phyloP scores from a whole-genome alignment of 2,113 vertebrate species.

The Cinclus cinclus region DNA sequence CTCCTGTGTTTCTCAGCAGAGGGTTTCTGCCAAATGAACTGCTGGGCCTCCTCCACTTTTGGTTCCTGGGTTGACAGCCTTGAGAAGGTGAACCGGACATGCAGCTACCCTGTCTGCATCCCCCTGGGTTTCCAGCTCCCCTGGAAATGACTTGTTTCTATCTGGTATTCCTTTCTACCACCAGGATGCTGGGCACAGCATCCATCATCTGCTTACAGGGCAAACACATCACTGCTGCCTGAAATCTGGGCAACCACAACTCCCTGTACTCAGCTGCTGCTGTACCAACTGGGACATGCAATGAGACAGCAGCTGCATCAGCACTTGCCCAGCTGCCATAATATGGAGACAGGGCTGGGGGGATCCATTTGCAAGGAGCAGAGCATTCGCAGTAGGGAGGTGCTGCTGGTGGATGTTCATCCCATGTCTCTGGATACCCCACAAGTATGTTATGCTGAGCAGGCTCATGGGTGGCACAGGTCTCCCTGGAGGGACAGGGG shows the following conservation, averaged over 20 bases:
- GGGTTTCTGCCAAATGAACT: neutral
- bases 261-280: neutral
- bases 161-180: neutral
- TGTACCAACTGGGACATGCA: neutral
- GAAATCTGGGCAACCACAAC: neutral
- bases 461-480: neutral
- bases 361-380: neutral
- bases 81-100: neutral
- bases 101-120: neutral
- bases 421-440: fast-evolving
- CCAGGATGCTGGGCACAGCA: neutral
- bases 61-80: neutral
- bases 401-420: neutral
- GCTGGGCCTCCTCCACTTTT: neutral
- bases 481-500: neutral
- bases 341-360: fast-evolving
- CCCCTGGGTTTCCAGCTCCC: neutral
- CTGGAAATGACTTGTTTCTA: neutral
- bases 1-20: neutral
- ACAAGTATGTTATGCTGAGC: neutral
- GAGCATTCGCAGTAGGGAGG: neutral
- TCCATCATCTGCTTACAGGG: neutral
- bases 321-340: neutral
- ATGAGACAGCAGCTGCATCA: neutral
- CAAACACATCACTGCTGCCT: neutral